Conservation (phyloP, 1,140 invertebrate genomes). For the Lamellibrachia luymesi region DNA sequence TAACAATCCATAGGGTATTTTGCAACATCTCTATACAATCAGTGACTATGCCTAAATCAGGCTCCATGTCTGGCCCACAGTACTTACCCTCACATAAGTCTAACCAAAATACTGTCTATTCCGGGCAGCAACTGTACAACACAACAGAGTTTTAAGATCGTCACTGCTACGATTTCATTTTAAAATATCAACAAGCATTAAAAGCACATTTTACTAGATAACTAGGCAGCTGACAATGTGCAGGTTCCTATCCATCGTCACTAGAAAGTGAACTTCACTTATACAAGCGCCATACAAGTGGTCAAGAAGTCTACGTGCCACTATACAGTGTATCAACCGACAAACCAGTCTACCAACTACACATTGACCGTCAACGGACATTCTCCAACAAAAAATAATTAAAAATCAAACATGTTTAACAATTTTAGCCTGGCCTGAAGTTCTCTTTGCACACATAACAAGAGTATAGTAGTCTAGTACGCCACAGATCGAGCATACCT, state of each 20-base stretch:
- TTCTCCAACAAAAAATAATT: not conserved
- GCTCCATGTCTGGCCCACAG: not conserved
- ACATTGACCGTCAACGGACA: not conserved
- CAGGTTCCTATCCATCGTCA: not conserved
- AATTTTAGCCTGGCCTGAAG: not conserved
- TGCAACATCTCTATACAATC: not conserved
- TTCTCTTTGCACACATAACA: not conserved
- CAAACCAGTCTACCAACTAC: not conserved
- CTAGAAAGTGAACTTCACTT: not conserved
- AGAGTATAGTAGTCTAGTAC: not conserved
- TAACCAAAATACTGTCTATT: not conserved
- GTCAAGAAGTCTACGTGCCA: not conserved
- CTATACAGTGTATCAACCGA: not conserved
- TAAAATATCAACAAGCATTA: slow-evolving; percentile 1
- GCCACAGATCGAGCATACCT: not conserved
- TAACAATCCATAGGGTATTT: not conserved
- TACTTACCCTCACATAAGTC: not conserved
- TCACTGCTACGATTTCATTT: not conserved
- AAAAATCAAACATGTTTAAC: not conserved
- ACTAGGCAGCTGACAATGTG: not conserved
- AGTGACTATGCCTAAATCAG: not conserved
- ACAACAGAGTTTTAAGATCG: not conserved
- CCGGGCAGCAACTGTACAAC: not conserved
- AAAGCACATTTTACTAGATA: not conserved
- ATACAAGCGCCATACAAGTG: not conserved